A percentile compares a stretch with the other conserved stretches of the same genome.
phyloP scores from a whole-genome alignment of 2,797 vertebrate genomes.

The Babyrousa celebensis region DNA sequence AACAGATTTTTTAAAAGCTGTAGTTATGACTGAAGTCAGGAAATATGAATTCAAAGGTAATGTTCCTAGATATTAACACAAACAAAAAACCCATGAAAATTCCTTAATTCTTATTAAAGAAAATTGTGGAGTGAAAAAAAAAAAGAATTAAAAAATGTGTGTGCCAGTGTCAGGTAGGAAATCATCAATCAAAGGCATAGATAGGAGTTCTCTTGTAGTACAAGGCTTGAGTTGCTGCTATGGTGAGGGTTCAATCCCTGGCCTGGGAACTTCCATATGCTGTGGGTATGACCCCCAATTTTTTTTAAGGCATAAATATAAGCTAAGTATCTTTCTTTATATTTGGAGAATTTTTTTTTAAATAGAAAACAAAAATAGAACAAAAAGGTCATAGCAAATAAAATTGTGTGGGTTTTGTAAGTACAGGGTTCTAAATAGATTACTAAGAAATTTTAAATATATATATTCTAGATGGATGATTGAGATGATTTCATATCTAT shows the following conservation, averaged over 20 bases:
- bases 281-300: too few relatives aligned
- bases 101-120: neutral
- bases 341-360: neutral
- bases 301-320: neutral
- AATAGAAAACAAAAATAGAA: neutral
- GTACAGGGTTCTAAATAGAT: neutral
- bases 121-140: neutral
- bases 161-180: neutral
- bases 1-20: neutral
- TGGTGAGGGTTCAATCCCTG: too few relatives aligned
- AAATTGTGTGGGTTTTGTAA: constrained; percentile 21
- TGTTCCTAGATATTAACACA: neutral
- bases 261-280: too few relatives aligned
- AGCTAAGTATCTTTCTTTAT: neutral
- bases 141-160: neutral
- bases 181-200: neutral
- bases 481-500: neutral
- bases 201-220: too few relatives aligned
- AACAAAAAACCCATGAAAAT: neutral
- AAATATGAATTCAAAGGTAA: neutral
- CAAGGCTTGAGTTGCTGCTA: too few relatives aligned
- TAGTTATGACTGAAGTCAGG: neutral
- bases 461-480: neutral
- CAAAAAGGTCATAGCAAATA: neutral
- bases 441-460: neutral